These are phyloP conservation scores for Nasua narica DNA, from an alignment of 2,797 vertebrate species.

Conservation along the genomic window DNA sequence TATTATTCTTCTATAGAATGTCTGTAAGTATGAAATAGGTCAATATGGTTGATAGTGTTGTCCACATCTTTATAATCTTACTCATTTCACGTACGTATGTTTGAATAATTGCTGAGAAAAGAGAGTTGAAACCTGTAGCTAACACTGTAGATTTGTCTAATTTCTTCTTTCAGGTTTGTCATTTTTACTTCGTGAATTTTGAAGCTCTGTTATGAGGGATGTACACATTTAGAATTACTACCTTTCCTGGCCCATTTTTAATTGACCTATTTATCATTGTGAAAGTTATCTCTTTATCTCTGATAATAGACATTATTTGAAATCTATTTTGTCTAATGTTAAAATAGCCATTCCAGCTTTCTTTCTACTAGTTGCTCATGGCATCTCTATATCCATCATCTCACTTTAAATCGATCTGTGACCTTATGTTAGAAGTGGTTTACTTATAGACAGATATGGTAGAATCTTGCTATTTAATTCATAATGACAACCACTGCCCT, in stretches of 20 bases:
- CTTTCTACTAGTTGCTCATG: background rate
- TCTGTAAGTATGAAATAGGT: background rate
- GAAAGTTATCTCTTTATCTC: background rate
- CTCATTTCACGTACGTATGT: background rate
- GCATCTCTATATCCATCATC: background rate
- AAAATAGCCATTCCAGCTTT: background rate
- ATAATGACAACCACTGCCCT: background rate
- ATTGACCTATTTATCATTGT: background rate
- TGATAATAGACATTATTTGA: background rate
- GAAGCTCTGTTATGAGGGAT: background rate
- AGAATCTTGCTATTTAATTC: background rate
- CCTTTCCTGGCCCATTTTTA: background rate
- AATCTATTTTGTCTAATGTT: background rate
- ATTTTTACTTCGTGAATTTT: background rate
- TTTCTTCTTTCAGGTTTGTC: background rate
- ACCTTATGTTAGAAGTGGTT: background rate
- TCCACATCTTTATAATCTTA: background rate
- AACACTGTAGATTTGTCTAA: background rate
- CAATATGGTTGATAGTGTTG: background rate
- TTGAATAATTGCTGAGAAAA: background rate
- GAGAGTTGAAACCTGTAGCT: background rate
- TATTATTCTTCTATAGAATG: background rate
- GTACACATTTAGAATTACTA: background rate
- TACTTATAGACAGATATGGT: background rate
- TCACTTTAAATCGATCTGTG: background rate